These are phyloP conservation scores for Scaptodrosophila lebanonensis DNA, from an alignment of 1,140 invertebrate genomes.

Conservation along the genomic window DNA sequence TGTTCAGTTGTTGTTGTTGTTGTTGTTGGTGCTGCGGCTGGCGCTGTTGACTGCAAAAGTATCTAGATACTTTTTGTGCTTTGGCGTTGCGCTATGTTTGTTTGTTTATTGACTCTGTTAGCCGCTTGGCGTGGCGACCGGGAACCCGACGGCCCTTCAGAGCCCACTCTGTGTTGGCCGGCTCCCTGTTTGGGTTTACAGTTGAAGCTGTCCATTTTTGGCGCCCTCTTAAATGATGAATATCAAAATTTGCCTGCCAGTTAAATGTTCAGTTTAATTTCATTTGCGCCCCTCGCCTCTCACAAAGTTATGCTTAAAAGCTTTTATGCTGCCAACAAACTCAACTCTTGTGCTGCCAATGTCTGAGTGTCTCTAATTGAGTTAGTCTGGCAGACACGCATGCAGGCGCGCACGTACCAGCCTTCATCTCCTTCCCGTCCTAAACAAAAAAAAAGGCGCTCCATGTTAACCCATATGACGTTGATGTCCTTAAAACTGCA, in stretches of 20 bases:
- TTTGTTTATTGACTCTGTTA: slow-evolving; percentile 1
- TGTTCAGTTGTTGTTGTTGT: slow-evolving; percentile 12
- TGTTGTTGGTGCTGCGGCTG: slow-evolving; percentile 1
- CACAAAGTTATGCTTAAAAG: slow-evolving; percentile 5
- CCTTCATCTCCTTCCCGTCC: too few species aligned
- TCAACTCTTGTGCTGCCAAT: slow-evolving; percentile 20
- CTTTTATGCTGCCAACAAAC: slow-evolving; percentile 3
- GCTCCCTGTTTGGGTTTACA: too few species aligned
- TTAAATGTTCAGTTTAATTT: too few species aligned
- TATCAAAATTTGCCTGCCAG: too few species aligned
- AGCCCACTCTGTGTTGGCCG: too few species aligned
- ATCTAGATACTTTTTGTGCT: slow-evolving; percentile 30
- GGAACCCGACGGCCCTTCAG: too few species aligned
- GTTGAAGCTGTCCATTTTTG: too few species aligned
- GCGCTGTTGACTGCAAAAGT: slow-evolving; percentile 22
- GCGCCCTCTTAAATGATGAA: too few species aligned
- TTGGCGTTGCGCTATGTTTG: neutral
- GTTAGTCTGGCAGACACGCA: slow-evolving; percentile 39
- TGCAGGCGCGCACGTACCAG: slow-evolving; percentile 14
- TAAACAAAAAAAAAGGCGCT: neutral
- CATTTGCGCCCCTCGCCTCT: too few species aligned
- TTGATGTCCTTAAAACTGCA: too few species aligned
- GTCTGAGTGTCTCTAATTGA: slow-evolving; percentile 44
- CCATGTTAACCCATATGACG: too few species aligned
- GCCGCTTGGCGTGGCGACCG: too few species aligned